Base-by-base conservation (phyloP, 2,888 invertebrate genomes). In the Cantharis flavilabris region DNA sequence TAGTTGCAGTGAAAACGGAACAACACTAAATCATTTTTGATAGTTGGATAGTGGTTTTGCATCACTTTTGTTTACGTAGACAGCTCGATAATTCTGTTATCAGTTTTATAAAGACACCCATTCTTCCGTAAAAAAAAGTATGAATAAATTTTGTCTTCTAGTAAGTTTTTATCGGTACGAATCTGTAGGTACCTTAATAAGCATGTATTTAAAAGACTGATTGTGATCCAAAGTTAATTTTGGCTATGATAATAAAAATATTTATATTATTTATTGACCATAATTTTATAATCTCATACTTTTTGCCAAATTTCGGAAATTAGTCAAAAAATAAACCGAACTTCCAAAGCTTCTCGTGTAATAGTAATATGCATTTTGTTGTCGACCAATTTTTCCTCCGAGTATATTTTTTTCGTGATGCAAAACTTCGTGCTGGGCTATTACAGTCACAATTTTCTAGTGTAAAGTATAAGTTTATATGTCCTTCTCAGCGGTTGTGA, bases 401-500 rank as follows among this genome's bases (percentile, higher is more conserved):
- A 23, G 3, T 18, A 67, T 26, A 67, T n/a, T 11, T n/a, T 26
- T n/a, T 67, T 67, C 4, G 70, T 33, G 72, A 67, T 69, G 67
- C 67, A 73, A 73, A 73, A 73, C 65, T 67, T 30, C 9, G 16
- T 16, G 28, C 63, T 71, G 62, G 23, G 14, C 64, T 64, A 71
- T 23, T 20, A 18, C 18, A 65, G 20, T 23, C 65, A 65, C 65
- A 65, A 26, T 30, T 70, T 13, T 70, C 26, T 67, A 18, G 65
- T 67, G 65, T 67, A 67, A 67, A 26, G 70, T 77, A 69, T 69
- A 73, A 77, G 69, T 69, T 72, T 69, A 49, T 65, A 72, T 76
- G 71, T 33, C 69, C 74, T 73, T 77, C 75, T 71, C 77, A 72
- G 77, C 75, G 82, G 82, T 82, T 82, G 82, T 82, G 82, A 82